Evolutionary conservation across 2,113 vertebrate species (phyloP).

Genomic region (Cacatua alba): DNA sequence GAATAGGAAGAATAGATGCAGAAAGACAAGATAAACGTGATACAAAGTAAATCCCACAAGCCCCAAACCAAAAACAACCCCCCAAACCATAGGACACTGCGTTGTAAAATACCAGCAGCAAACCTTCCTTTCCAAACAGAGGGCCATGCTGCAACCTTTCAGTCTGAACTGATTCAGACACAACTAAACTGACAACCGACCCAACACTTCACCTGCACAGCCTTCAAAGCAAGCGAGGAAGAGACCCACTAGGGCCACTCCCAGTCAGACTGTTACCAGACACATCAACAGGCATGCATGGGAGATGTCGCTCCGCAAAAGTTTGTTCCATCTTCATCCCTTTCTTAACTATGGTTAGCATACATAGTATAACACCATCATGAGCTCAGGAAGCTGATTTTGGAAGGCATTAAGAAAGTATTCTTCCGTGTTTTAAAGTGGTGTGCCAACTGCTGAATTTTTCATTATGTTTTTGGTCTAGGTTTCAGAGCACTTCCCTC

Average conservation of each 20-base stretch:
- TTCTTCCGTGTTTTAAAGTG: not conserved
- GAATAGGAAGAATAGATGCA: not conserved
- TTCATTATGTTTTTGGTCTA: conserved; percentile 3
- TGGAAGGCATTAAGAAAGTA: not conserved
- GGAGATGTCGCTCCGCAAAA: not conserved
- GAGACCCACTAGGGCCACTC: not conserved
- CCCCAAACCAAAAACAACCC: not conserved
- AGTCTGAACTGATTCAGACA: not conserved
- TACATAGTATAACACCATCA: not conserved
- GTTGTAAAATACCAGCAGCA: not conserved
- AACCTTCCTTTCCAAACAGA: not conserved
- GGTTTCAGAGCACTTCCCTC: not conserved
- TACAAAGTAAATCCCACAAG: not conserved
- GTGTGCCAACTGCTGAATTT: not conserved
- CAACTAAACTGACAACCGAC: not conserved
- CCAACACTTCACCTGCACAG: no score
- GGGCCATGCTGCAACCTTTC: not conserved
- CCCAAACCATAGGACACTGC: not conserved
- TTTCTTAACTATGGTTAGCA: not conserved
- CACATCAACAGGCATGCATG: not conserved
- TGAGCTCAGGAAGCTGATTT: not conserved
- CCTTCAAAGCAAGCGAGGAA: not conserved
- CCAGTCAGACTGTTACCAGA: not conserved
- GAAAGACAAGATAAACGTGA: not conserved
- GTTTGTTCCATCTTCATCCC: not conserved